Base-by-base conservation (phyloP, 2,888 invertebrate genomes). In the Dioctria linearis region DNA sequence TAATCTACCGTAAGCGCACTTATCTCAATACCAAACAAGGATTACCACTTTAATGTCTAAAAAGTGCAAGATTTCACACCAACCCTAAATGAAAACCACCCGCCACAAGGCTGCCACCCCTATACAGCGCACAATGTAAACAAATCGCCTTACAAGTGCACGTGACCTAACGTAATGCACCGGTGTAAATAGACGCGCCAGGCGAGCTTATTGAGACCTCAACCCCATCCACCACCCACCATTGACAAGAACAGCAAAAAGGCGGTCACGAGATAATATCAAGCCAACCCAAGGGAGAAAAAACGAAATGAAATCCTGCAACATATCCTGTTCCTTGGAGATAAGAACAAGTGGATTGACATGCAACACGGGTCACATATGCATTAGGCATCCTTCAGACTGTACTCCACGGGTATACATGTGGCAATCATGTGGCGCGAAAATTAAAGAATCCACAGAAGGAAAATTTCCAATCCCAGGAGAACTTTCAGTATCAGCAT, bases 171-270 rank as follows among this genome's bases (percentile, higher is more conserved):
- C 63, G 73, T 75, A 67, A 63, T 81, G 81, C 79, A 66, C 46
- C 61, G 66, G 54, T 79, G 81, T 79, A 81, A 81, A 79, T 75
- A 81, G 40, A 66, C 13, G 49, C 65, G 57, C 51, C 40, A 39
- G 25, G n/a, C 61, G 3, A 88, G 85, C 59, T 59, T 59, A 75
- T 75, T 75, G 66, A 78, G 78, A 66, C 40, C 11, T 78, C 42
- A 66, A 37, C 25, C 78, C 40, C 65, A 6, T 3, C 49, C 13
- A 5, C 39, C 13, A 37, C n/a, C 11, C 65, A 25, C 65, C 37
- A 40, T 42, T n/a, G 42, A 11, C 40, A 46, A 43, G 5, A 61
- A 46, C 63, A 78, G 54, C 42, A 42, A 66, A 63, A 66, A 42
- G 66, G 54, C 66, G 54, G 78, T 66, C 49, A 65, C 25, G 25